Conservation (phyloP, 2,888 invertebrate species). For the Machimus atricapillus region DNA sequence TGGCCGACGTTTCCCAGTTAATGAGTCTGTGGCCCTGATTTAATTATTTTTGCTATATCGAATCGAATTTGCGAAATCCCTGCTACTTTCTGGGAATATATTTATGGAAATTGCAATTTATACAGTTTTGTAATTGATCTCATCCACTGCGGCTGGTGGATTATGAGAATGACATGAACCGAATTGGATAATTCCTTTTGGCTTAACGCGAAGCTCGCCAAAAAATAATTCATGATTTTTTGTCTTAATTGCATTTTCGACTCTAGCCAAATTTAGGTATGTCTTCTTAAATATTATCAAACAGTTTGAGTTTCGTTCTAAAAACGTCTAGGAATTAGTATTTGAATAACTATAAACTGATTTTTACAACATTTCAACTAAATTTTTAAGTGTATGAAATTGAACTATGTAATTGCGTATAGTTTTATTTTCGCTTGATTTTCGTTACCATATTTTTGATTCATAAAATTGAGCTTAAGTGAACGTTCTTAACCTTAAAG, state of each 20-base stretch:
- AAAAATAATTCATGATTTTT: neutral
- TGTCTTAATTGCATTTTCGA: neutral
- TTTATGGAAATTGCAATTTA: neutral
- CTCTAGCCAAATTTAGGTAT: neutral
- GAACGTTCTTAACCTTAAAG: neutral
- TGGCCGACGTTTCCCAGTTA: slow-evolving; percentile 1
- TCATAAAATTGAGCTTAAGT: too few species aligned
- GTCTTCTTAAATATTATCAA: too few species aligned
- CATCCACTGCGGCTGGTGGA: neutral
- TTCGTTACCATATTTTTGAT: too few species aligned
- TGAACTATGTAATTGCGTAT: too few species aligned
- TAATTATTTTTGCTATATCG: neutral
- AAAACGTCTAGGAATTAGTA: too few species aligned
- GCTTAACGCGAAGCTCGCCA: neutral
- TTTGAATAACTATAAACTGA: too few species aligned
- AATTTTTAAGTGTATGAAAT: too few species aligned
- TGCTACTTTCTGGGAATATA: neutral
- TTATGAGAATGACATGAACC: neutral
- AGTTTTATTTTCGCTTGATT: too few species aligned
- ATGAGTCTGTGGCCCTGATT: neutral
- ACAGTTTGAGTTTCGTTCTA: too few species aligned
- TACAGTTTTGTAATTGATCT: neutral
- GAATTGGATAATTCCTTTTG: neutral
- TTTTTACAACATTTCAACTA: too few species aligned
- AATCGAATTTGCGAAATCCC: neutral